A percentile compares a stretch with the other conserved stretches of the same genome.
Conservation (phyloP, 2,888 invertebrate species). For the Saturnia japonica region DNA sequence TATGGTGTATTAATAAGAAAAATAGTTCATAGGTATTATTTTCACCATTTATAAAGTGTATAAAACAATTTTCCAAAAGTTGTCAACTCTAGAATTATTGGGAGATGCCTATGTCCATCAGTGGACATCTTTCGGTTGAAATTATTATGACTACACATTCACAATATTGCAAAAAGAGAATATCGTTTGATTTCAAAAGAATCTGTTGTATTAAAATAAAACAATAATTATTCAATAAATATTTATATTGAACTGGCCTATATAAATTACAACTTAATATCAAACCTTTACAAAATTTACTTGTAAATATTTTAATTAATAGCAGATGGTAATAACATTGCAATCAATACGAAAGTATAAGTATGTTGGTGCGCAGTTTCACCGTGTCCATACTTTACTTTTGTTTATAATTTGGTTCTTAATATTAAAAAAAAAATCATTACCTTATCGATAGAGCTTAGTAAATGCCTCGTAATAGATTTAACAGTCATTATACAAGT, state of each 20-base stretch:
- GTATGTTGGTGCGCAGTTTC: slow-evolving; percentile 43
- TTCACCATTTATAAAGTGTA: too few relatives aligned
- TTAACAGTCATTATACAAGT: slow-evolving; percentile 45
- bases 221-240: slow-evolving; percentile 52
- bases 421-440: slow-evolving; percentile 26
- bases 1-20: too few relatives aligned
- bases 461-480: slow-evolving; percentile 42
- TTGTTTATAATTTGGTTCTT: slow-evolving; percentile 37
- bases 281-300: slow-evolving; percentile 50
- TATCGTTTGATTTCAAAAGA: not conserved
- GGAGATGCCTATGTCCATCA: too few relatives aligned
- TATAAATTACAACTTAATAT: slow-evolving; percentile 64
- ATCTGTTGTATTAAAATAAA: slow-evolving; percentile 23
- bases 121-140: too few relatives aligned
- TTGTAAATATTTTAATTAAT: not conserved
- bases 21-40: too few relatives aligned
- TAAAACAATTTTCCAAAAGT: too few relatives aligned
- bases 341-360: slow-evolving; percentile 1
- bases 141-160: too few relatives aligned
- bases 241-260: slow-evolving; percentile 71
- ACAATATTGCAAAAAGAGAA: not conserved
- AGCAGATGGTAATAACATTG: not conserved
- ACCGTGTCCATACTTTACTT: slow-evolving; percentile 43
- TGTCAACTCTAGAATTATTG: too few relatives aligned
- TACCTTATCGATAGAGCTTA: slow-evolving; percentile 31